Conservation (phyloP, 2,797 vertebrate genomes). For the Coregonus sp. region DNA sequence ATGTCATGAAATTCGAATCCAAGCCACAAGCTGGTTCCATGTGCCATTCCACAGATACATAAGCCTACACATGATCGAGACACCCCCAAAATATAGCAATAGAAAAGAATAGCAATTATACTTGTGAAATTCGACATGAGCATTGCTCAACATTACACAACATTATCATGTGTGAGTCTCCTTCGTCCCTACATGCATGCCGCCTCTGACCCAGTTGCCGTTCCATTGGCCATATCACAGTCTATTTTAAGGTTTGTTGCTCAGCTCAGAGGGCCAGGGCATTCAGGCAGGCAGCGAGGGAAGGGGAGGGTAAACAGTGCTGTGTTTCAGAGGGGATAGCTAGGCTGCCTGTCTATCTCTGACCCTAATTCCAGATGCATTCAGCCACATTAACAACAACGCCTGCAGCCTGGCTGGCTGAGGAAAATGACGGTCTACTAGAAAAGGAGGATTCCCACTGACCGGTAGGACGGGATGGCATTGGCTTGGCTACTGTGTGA, state of each 20-base stretch:
- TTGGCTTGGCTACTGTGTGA: constrained; percentile 14
- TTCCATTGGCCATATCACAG: constrained; percentile 52
- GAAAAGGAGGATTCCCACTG: constrained; percentile 27
- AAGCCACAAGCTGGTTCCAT: constrained; percentile 41
- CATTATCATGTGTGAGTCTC: background rate
- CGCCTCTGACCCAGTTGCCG: constrained; percentile 57
- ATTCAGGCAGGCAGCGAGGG: background rate
- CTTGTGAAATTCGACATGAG: background rate
- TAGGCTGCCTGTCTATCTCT: constrained; percentile 37
- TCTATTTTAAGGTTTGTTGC: constrained; percentile 79
- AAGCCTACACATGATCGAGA: constrained; percentile 30
- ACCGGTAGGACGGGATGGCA: constrained; percentile 44
- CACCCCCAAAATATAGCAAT: constrained; percentile 22
- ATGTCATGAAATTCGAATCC: constrained; percentile 72
- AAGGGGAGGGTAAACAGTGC: constrained; percentile 66
- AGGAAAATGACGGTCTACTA: constrained; percentile 49
- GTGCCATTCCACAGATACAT: constrained; percentile 44
- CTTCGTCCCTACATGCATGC: background rate
- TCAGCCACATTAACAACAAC: constrained; percentile 52
- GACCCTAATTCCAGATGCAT: constrained; percentile 33
- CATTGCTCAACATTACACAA: background rate
- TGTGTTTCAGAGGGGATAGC: constrained; percentile 40
- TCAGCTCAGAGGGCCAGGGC: constrained; percentile 54
- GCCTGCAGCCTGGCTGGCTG: constrained; percentile 17
- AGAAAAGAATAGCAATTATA: constrained; percentile 8